These are phyloP conservation scores for Dioctria rufipes DNA, from an alignment of 2,888 invertebrate species.

Conservation along the genomic window DNA sequence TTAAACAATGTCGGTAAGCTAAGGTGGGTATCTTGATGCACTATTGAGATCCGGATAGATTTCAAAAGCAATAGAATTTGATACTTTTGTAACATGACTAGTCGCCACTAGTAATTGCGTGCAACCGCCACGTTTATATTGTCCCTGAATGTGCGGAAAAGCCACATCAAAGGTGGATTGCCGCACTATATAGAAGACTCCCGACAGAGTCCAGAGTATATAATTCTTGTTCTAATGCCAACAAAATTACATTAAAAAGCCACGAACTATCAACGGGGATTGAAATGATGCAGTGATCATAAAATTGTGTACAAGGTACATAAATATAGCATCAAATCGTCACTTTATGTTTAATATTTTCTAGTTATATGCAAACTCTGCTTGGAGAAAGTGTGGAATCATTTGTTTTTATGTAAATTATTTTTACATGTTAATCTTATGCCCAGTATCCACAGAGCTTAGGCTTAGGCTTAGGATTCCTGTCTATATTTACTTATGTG, in stretches of 20 bases:
- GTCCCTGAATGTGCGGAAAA: slow-evolving; percentile 35
- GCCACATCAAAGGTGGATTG: slow-evolving; percentile 36
- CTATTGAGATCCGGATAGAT: slow-evolving; percentile 36
- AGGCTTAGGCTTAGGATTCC: no score
- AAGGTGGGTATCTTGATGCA: not conserved
- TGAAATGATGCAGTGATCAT: slow-evolving; percentile 40
- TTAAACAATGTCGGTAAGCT: not conserved
- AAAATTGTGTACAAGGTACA: slow-evolving; percentile 4
- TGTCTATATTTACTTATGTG: no score
- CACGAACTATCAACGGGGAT: slow-evolving; percentile 40
- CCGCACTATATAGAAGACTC: not conserved
- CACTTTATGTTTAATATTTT: slow-evolving; percentile 5
- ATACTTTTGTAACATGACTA: slow-evolving; percentile 59
- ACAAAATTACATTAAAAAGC: slow-evolving; percentile 46
- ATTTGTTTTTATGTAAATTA: no score
- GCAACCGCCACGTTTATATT: slow-evolving; percentile 56
- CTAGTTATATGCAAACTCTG: not conserved
- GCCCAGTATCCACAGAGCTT: no score
- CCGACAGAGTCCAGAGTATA: not conserved
- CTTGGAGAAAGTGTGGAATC: no score
- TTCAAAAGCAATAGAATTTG: slow-evolving; percentile 55
- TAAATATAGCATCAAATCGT: not conserved
- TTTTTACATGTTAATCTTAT: no score
- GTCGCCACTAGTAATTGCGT: slow-evolving; percentile 59
- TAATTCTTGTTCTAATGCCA: slow-evolving; percentile 44